These are phyloP conservation scores for Seladonia tumulorum DNA, from an alignment of 2,888 invertebrate species.

Conservation along the genomic window DNA sequence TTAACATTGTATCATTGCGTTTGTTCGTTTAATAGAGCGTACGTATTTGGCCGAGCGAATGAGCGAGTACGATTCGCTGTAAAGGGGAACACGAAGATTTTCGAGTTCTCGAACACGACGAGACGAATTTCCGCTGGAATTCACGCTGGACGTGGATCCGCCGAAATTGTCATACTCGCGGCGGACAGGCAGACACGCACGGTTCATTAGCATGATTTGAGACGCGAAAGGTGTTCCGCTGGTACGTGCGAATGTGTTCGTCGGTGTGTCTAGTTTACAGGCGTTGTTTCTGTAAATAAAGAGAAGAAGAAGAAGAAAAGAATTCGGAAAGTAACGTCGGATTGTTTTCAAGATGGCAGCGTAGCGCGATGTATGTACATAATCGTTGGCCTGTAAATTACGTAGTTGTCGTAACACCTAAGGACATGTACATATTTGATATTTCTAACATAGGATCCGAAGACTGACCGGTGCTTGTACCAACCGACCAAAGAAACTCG, in stretches of 20 bases:
- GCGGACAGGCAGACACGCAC: not conserved
- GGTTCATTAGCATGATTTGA: conserved; percentile 17
- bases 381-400: conserved; percentile 65
- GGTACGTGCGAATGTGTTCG: conserved; percentile 15
- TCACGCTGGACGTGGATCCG: conserved; percentile 75
- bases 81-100: not conserved
- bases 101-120: not conserved
- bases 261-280: conserved; percentile 1
- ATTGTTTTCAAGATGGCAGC: conserved; percentile 41
- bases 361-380: conserved; percentile 68
- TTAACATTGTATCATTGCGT: not conserved
- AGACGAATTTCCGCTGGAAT: conserved; percentile 31
- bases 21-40: not conserved
- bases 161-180: conserved; percentile 16
- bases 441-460: conserved; percentile 79
- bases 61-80: conserved; percentile 2
- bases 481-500: conserved; percentile 82
- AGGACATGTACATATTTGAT: conserved; percentile 66
- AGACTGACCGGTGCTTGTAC: conserved; percentile 83
- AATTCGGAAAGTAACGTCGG: conserved; percentile 23
- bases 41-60: not conserved
- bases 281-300: conserved; percentile 60
- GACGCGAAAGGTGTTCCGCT: conserved; percentile 6
- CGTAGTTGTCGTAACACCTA: conserved; percentile 49
- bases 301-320: not conserved